Conservation (phyloP, 2,797 vertebrate species). For the Enteromius mattozi region DNA sequence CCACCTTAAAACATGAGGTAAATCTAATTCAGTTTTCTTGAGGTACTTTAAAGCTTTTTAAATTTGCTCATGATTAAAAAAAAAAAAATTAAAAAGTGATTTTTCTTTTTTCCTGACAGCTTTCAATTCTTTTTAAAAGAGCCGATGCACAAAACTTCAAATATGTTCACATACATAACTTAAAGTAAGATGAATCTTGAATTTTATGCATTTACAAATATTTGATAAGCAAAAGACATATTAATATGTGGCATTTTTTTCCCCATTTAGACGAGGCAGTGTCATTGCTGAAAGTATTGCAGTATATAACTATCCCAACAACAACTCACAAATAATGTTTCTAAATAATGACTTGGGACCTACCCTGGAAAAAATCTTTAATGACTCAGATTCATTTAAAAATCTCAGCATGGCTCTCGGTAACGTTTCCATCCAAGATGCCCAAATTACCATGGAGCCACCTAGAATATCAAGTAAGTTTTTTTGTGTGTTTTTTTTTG, state of each 20-base stretch:
- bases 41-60: too few species aligned
- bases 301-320: slow-evolving; percentile 72
- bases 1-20: slow-evolving; percentile 62
- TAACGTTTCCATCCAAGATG: slow-evolving; percentile 44
- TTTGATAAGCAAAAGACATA: not conserved
- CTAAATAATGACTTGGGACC: slow-evolving; percentile 66
- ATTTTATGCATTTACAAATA: not conserved
- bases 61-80: too few species aligned
- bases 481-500: not conserved
- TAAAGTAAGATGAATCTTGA: slow-evolving; percentile 63
- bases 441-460: slow-evolving; percentile 42
- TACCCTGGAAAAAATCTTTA: slow-evolving; percentile 63
- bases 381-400: slow-evolving; percentile 56
- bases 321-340: slow-evolving; percentile 69
- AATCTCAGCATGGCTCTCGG: slow-evolving; percentile 66
- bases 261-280: slow-evolving; percentile 60
- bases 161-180: slow-evolving; percentile 58
- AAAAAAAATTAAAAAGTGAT: not conserved
- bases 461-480: slow-evolving; percentile 66
- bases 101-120: slow-evolving; percentile 58
- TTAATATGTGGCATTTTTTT: slow-evolving; percentile 20
- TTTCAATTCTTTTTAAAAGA: slow-evolving; percentile 65
- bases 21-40: not conserved
- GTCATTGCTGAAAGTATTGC: slow-evolving; percentile 66
- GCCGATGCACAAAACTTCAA: slow-evolving; percentile 65